Evolutionary conservation across 2,113 vertebrate genomes (phyloP), one percentile per base, ranked within the genome.

Genomic region (Meles meles): DNA sequence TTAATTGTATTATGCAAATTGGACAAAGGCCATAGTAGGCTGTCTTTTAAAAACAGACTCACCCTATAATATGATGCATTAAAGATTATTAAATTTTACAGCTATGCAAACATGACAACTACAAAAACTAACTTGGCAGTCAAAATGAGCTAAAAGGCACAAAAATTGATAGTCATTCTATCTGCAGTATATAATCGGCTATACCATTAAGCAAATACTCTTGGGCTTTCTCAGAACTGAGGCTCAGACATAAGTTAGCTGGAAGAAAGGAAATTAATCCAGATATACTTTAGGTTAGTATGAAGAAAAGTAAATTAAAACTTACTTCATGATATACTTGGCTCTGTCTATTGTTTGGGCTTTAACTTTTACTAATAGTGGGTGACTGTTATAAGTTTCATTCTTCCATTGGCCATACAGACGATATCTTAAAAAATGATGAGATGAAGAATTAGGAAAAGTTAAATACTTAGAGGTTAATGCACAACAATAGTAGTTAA

Each of bases 351-450:
- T 99, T 80, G 99, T 99, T 96, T 99, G 99, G 98, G 99, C 99
- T 99, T 99, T 99, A 98, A 99, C 99, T 99, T 99, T 99, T 95
- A 99, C 99, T 95, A 99, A 98, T 93, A 99, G 99, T 0, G 99
- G 99, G 96, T 99, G 99, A 96, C 99, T 99, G 27, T 99, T 99
- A 94, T 99, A 99, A 0, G 99, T 99, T 98, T 99, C 99, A 13
- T 99, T 99, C 98, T 99, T 99, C 99, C 99, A 99, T 2, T 99
- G 99, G 18, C 99, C 99, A 93, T 99, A 99, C 44, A 99, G 99
- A 95, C 99, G 99, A 96, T 99, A 99, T 98, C 99, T 99, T 97
- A 55, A 96, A 94, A 82, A 87, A 96, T 49, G 85, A 91, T 71
- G 71, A 97, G 76, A 94, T 0, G 94, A 94, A 93, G 18, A 49